Evolutionary conservation across 2,888 invertebrate genomes (phyloP), one percentile per base, ranked within the genome.

Genomic region (Tinea semifulvella): DNA sequence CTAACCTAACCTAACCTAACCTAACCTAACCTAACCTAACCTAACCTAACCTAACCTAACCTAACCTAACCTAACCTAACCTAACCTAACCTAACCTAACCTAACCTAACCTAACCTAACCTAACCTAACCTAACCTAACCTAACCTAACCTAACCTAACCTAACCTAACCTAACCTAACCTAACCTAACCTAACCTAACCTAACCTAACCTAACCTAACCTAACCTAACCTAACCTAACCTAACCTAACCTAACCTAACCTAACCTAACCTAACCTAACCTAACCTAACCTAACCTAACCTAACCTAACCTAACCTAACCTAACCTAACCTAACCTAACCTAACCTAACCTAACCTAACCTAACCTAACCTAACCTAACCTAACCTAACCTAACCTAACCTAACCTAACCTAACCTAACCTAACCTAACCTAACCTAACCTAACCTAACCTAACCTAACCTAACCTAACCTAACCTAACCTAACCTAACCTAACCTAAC

Each of bases 241-340:
- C 42, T 42, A 42, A 26, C 42, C 25, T 26, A 42, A 42, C 42
- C 25, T 26, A 42, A 42, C 42, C 42, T 26, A 42, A 42, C 42
- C 42, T 26, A 42, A 42, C 42, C 42, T 26, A 42, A 42, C 25
- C 42, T 42, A 42, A 42, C 42, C 42, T 42, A 42, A 42, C 42
- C 42, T 42, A 42, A 42, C 25, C 42, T 42, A 26, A 42, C 42
- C 42, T 26, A 42, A 26, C 27, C 25, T 42, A 25, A 42, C 27
- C 42, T 26, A 13, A 42, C 42, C 42, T 26, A 42, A 42, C 25
- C 27, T 42, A 42, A 25, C 27, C 42, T 26, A 42, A 42, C 27
- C 25, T 42, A 26, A 42, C 42, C 27, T 25, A 42, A 42, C 26
- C 25, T 42, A 42, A 42, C 25, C 42, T 26, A 25, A 26, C 42